Base-by-base conservation (phyloP, 2,888 invertebrate species). In the Acutogordius australiensis region DNA sequence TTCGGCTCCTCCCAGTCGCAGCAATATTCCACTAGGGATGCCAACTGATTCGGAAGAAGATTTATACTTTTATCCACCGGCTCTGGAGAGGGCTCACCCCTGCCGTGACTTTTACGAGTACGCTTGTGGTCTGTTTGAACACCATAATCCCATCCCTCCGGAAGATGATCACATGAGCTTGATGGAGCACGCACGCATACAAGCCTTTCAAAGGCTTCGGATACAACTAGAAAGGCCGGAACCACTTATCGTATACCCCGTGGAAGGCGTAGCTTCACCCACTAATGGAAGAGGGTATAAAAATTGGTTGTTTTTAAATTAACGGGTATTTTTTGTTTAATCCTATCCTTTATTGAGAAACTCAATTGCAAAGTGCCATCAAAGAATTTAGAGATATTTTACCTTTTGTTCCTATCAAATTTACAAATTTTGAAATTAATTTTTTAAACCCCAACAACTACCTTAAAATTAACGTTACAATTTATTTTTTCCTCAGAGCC, bases 21-120 rank as follows among this genome's bases (percentile, higher is more conserved):
- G 8, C 8, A n/a, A n/a, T n/a, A n/a, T n/a, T n/a, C n/a, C n/a
- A n/a, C n/a, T n/a, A n/a, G n/a, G n/a, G n/a, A n/a, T n/a, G n/a
- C n/a, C n/a, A n/a, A n/a, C n/a, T n/a, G 8, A 18, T 8, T 13
- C 8, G 8, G 18, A 13, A 13, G 37, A 37, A 37, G 18, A 18
- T 13, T 37, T 37, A 37, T 37, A 37, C 37, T 37, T 37, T 37
- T 37, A 37, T 37, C 37, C 8, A 37, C 37, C 37, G 8, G n/a
- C n/a, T n/a, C n/a, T n/a, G n/a, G n/a, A n/a, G n/a, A 37, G 18
- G 23, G 4, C 51, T 13, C 18, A 51, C 4, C 51, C 51, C 23
- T 51, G 51, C 23, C 51, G 23, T n/a, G 51, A 51, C 23, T 51
- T 51, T 51, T 51, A 51, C 51, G 18, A 51, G 23, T 51, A 51